A percentile compares a stretch with the other conserved stretches of the same genome.
phyloP scores from a whole-genome alignment of 2,888 invertebrate genomes.

The Nasonovia ribisnigri region DNA sequence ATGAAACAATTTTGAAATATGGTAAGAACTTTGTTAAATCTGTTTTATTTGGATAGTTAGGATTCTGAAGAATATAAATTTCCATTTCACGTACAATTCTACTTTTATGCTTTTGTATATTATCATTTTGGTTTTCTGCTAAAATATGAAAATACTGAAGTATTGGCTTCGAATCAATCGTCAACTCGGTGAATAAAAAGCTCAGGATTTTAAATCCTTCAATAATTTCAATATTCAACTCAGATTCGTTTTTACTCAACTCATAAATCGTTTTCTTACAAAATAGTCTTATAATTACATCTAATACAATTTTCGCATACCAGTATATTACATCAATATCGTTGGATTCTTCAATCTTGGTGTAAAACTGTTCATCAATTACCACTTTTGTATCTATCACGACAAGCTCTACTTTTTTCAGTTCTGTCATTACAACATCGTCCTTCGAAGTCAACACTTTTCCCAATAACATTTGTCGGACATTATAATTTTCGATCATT shows the following conservation, averaged over 20 bases:
- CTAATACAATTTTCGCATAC: neutral
- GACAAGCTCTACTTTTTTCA: fast-evolving
- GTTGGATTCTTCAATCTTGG: neutral
- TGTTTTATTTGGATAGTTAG: too few species aligned
- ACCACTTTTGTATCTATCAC: neutral
- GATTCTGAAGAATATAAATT: too few species aligned
- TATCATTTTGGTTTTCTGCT: neutral
- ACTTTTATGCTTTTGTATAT: neutral
- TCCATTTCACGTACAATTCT: too few species aligned
- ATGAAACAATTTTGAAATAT: too few species aligned
- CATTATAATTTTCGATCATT: too few species aligned
- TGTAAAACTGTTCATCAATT: neutral
- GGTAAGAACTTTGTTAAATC: neutral
- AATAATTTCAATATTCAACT: neutral
- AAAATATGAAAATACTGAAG: neutral
- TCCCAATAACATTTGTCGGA: neutral
- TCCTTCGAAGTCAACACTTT: neutral
- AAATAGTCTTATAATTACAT: neutral
- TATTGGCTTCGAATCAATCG: neutral
- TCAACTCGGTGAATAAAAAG: neutral
- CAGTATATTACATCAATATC: neutral
- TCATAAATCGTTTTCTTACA: fast-evolving
- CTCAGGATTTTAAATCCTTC: neutral
- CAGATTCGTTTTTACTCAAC: fast-evolving
- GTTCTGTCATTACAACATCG: fast-evolving